Evolutionary conservation across 2,888 invertebrate species (phyloP).

Genomic region (Thyatira batis): DNA sequence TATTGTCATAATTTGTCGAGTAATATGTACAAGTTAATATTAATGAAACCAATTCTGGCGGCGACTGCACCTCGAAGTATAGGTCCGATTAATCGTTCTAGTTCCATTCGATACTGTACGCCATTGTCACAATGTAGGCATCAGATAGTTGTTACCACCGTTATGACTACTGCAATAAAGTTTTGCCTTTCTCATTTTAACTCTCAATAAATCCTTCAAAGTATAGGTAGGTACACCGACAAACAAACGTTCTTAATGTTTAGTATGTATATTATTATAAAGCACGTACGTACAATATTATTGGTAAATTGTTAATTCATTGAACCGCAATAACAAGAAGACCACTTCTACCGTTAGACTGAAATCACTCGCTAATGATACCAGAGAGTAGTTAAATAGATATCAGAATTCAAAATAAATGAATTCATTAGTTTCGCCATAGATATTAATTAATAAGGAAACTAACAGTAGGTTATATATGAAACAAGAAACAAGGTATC

Average conservation of each 20-base stretch:
- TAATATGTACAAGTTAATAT: slow-evolving; percentile 16
- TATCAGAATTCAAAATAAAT: neutral
- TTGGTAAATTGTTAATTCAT: slow-evolving; percentile 2
- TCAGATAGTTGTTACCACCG: slow-evolving; percentile 45
- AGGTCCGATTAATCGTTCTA: slow-evolving; percentile 52
- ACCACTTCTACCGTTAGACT: neutral
- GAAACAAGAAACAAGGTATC: slow-evolving; percentile 1
- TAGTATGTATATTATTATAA: neutral
- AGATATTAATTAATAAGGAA: slow-evolving; percentile 8
- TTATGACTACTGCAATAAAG: slow-evolving; percentile 41
- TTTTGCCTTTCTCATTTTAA: slow-evolving; percentile 1
- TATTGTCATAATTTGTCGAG: slow-evolving; percentile 13
- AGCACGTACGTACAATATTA: neutral
- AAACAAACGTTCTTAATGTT: neutral
- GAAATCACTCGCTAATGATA: neutral
- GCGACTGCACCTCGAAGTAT: slow-evolving; percentile 40
- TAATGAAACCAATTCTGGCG: slow-evolving; percentile 43
- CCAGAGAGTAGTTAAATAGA: neutral
- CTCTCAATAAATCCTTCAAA: neutral
- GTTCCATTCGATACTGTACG: slow-evolving; percentile 49
- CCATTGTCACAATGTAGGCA: slow-evolving; percentile 57
- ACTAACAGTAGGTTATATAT: slow-evolving; percentile 8
- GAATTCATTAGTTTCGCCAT: slow-evolving; percentile 7
- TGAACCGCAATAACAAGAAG: neutral
- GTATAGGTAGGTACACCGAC: neutral